Evolutionary conservation across 2,113 vertebrate genomes (phyloP).

Genomic region (Upupa epops): DNA sequence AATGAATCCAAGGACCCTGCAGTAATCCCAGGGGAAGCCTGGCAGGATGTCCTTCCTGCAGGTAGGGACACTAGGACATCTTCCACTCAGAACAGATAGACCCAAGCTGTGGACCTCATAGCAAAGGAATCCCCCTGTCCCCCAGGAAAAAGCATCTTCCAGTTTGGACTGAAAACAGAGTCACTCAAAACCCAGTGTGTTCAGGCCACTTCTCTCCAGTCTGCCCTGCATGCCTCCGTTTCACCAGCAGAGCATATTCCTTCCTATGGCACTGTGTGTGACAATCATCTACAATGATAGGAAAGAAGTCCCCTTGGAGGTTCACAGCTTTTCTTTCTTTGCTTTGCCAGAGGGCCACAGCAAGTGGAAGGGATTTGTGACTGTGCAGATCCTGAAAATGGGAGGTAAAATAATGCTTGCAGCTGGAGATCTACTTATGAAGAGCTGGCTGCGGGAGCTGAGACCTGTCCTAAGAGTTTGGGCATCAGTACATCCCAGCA

Average conservation of each 20-base stretch:
- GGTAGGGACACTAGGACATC: neutral
- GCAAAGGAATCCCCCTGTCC: neutral
- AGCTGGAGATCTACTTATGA: neutral
- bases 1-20: neutral
- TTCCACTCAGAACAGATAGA: neutral
- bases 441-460: neutral
- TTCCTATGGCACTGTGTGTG: neutral
- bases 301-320: neutral
- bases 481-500: neutral
- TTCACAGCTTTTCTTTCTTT: neutral
- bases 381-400: neutral
- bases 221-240: rapidly evolving
- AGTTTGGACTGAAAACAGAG: neutral
- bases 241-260: neutral
- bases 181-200: rapidly evolving
- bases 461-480: neutral
- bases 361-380: neutral
- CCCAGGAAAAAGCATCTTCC: neutral
- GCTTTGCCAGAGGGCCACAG: neutral
- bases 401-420: neutral
- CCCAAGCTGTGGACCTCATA: neutral
- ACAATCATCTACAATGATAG: no score
- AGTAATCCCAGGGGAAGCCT: neutral
- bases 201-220: neutral
- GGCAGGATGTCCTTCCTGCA: neutral